Percentiles rank a stretch among this genome's conserved stretches.
Conservation (phyloP, 2,888 invertebrate species). For the Acleris holmiana region DNA sequence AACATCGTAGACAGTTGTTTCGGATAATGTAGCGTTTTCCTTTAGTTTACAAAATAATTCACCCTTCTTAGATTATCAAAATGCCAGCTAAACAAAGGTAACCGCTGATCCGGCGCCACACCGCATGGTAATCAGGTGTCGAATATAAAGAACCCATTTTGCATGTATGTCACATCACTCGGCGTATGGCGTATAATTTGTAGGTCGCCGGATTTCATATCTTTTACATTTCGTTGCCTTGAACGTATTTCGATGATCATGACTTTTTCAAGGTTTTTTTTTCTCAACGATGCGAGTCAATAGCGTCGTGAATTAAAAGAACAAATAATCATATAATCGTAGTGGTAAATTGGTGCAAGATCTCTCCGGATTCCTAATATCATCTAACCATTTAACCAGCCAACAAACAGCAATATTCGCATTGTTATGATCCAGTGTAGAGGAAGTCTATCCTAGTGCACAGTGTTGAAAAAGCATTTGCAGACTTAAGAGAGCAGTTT, state of each 20-base stretch:
- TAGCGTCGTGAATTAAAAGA: too few relatives aligned
- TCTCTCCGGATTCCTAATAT: too few relatives aligned
- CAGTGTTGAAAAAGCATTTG: too few relatives aligned
- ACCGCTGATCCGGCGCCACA: constrained; percentile 3
- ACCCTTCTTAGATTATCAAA: neutral
- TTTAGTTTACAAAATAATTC: neutral
- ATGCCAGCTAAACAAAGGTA: neutral
- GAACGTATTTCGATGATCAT: neutral
- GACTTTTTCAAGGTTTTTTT: constrained; percentile 2
- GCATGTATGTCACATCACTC: constrained; percentile 19
- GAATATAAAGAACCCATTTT: constrained; percentile 19
- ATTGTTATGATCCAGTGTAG: too few relatives aligned
- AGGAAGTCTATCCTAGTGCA: too few relatives aligned
- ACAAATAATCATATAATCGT: too few relatives aligned
- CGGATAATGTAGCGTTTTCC: too few relatives aligned
- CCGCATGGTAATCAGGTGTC: neutral
- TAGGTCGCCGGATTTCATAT: constrained; percentile 43
- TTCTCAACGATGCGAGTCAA: neutral
- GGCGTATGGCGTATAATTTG: constrained; percentile 41
- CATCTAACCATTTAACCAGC: too few relatives aligned
- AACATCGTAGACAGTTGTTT: too few relatives aligned
- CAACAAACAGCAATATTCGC: too few relatives aligned
- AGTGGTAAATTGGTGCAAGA: too few relatives aligned
- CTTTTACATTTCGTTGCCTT: constrained; percentile 20
- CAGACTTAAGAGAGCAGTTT: too few relatives aligned